Conservation (phyloP, 2,797 vertebrate genomes). For the Arnoldichthys spilopterus region DNA sequence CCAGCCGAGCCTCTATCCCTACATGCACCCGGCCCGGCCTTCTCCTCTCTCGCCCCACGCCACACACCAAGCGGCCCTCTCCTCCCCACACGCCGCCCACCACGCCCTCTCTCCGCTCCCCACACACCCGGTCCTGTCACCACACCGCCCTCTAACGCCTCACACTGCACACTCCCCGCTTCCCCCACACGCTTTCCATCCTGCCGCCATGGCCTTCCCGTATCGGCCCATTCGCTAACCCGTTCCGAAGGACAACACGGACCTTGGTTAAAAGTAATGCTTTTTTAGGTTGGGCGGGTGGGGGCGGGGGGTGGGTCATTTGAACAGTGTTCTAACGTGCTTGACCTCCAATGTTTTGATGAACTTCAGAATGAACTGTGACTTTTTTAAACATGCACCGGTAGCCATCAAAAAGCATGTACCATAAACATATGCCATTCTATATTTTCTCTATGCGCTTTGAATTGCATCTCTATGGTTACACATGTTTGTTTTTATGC, state of each 20-base stretch:
- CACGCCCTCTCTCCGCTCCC: slow-evolving; percentile 70
- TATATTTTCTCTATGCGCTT: background rate
- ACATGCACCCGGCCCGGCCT: slow-evolving; percentile 86
- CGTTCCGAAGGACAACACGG: background rate
- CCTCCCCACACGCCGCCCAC: slow-evolving; percentile 45
- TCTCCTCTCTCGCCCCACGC: slow-evolving; percentile 69
- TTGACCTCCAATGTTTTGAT: background rate
- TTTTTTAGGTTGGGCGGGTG: too few relatives aligned
- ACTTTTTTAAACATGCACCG: background rate
- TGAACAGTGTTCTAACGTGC: background rate
- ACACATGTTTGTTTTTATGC: slow-evolving; percentile 10
- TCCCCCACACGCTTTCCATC: slow-evolving; percentile 81
- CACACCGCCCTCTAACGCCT: slow-evolving; percentile 53
- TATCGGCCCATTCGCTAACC: slow-evolving; percentile 89
- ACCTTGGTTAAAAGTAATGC: background rate
- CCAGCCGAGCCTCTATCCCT: slow-evolving; percentile 87
- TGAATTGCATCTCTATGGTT: background rate
- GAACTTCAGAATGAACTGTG: slow-evolving; percentile 10
- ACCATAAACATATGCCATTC: background rate
- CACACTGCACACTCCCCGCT: slow-evolving; percentile 74
- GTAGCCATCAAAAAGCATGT: background rate
- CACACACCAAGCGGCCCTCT: slow-evolving; percentile 57
- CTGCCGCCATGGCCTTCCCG: slow-evolving; percentile 87
- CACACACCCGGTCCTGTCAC: slow-evolving; percentile 65
- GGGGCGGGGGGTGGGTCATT: too few relatives aligned